Evolutionary conservation across 2,797 vertebrate genomes (phyloP).

Genomic region (Okamejei kenojei): DNA sequence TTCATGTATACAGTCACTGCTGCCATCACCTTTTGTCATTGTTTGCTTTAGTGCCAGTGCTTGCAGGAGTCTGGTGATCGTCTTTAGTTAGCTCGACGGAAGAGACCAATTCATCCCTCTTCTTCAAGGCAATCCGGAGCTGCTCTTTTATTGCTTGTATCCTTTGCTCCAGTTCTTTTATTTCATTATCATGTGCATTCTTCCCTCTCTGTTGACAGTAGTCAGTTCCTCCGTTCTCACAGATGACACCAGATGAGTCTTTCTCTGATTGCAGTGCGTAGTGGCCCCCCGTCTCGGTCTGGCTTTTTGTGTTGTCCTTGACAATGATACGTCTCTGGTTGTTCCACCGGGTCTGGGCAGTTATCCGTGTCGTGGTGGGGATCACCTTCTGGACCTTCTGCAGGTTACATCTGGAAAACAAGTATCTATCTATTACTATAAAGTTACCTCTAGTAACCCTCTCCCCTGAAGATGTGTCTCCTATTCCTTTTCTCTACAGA

Average conservation of each 20-base stretch:
- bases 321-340: slow-evolving; percentile 47
- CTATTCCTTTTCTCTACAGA: too few relatives aligned
- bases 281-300: slow-evolving; percentile 65
- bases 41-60: slow-evolving; percentile 48
- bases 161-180: slow-evolving; percentile 65
- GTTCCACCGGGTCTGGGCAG: slow-evolving; percentile 58
- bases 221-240: slow-evolving; percentile 53
- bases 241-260: slow-evolving; percentile 45
- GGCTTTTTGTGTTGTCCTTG: slow-evolving; percentile 61
- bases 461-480: too few relatives aligned
- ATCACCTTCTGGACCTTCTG: slow-evolving; percentile 47
- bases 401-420: slow-evolving; percentile 50
- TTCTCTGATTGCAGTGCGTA: slow-evolving; percentile 50
- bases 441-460: too few relatives aligned
- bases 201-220: neutral
- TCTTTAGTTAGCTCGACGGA: slow-evolving; percentile 55
- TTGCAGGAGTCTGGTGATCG: slow-evolving; percentile 48
- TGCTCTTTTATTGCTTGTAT: slow-evolving; percentile 67
- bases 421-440: neutral
- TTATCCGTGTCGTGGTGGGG: neutral
- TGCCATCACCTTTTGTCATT: slow-evolving; percentile 60
- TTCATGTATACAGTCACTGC: neutral
- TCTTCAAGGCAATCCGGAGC: slow-evolving; percentile 61
- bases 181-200: slow-evolving; percentile 49
- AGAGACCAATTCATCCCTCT: slow-evolving; percentile 70